Conservation (phyloP, 2,888 invertebrate species). For the Diplazon laetatorius region DNA sequence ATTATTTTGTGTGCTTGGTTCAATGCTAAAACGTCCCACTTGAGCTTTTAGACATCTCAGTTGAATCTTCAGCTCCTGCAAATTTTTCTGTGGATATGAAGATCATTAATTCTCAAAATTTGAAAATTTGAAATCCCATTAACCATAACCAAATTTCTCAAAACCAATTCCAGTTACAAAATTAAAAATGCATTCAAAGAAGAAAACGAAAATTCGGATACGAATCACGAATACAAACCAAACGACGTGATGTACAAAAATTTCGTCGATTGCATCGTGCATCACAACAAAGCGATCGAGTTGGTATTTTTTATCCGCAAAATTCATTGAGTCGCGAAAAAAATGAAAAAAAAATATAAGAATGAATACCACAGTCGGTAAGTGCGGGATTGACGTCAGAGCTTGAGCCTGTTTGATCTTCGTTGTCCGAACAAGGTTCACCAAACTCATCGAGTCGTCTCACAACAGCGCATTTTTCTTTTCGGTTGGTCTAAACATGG, state of each 20-base stretch:
- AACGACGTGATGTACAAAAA: constrained; percentile 9
- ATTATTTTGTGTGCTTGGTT: too few species aligned
- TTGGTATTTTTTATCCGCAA: constrained; percentile 15
- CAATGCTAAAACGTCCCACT: too few species aligned
- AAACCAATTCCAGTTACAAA: not conserved
- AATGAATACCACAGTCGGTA: not conserved
- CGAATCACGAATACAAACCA: not conserved
- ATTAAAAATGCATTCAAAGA: not conserved
- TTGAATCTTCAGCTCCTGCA: too few species aligned
- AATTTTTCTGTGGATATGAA: too few species aligned
- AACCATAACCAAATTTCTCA: too few species aligned
- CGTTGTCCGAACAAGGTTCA: constrained; percentile 45
- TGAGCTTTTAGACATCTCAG: too few species aligned
- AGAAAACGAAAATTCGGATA: not conserved
- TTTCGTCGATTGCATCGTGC: constrained; percentile 15
- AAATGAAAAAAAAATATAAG: not conserved
- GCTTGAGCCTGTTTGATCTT: constrained; percentile 11
- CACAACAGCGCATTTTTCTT: constrained; percentile 48
- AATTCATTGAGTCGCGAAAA: too few species aligned
- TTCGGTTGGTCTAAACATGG: constrained; percentile 53
- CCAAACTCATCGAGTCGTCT: constrained; percentile 52
- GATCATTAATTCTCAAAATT: too few species aligned
- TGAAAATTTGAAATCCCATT: too few species aligned
- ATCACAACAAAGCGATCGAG: constrained; percentile 3
- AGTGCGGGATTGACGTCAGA: not conserved